Conservation (phyloP, 37 sponge, comb jelly and placozoan species). For the Agelas oroides region DNA sequence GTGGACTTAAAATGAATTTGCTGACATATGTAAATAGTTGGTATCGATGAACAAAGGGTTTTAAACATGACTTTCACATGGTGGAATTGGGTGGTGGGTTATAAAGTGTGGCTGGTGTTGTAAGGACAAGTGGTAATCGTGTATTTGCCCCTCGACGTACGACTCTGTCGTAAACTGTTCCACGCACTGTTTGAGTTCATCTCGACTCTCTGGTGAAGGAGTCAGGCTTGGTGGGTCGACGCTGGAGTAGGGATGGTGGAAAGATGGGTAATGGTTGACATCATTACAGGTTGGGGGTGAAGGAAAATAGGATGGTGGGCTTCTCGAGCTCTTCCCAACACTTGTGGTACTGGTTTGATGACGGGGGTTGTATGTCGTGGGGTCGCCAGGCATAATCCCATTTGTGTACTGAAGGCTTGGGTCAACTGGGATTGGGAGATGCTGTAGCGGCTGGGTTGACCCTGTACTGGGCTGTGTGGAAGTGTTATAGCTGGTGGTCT, state of each 20-base stretch:
- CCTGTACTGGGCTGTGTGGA: neutral
- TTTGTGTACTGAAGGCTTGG: neutral
- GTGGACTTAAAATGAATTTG: too few relatives aligned
- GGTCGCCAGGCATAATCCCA: neutral
- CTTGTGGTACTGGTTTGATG: slow-evolving; percentile 12
- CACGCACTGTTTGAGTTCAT: neutral
- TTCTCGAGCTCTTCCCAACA: slow-evolving; percentile 1
- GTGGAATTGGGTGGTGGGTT: too few relatives aligned
- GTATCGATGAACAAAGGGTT: too few relatives aligned
- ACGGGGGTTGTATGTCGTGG: neutral
- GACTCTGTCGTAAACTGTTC: too few relatives aligned
- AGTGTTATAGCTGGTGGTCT: neutral
- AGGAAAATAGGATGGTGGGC: slow-evolving; percentile 16
- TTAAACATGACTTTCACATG: too few relatives aligned
- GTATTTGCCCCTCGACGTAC: too few relatives aligned
- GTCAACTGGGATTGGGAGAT: neutral
- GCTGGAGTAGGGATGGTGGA: neutral
- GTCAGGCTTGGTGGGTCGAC: slow-evolving; percentile 51
- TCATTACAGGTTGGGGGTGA: slow-evolving; percentile 19
- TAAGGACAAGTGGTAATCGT: too few relatives aligned
- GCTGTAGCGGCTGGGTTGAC: slow-evolving; percentile 20
- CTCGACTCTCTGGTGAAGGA: slow-evolving; percentile 36
- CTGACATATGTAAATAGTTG: too few relatives aligned
- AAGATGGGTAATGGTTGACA: neutral
- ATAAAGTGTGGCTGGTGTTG: too few relatives aligned